Percentiles rank a stretch among this genome's conserved stretches.
phyloP scores from a whole-genome alignment of 2,888 invertebrate species.

The Camponotus fellah region DNA sequence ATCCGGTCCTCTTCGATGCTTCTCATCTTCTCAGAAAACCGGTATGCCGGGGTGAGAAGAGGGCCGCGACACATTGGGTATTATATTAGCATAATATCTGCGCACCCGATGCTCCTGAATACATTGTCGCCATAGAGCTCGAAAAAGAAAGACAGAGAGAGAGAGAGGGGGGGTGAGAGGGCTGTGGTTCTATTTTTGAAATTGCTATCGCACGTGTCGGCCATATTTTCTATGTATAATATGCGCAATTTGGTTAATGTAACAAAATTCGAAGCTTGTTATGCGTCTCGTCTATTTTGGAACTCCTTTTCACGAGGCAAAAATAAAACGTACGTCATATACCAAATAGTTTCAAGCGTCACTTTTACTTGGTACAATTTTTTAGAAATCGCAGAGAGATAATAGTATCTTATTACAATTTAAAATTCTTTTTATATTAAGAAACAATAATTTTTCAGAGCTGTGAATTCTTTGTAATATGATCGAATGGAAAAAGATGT shows the following conservation, averaged over 20 bases:
- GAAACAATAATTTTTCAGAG: neutral
- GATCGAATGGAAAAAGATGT: neutral
- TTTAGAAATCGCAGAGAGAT: neutral
- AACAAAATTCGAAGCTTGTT: neutral
- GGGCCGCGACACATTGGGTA: constrained; percentile 50
- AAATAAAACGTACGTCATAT: neutral
- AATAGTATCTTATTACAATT: neutral
- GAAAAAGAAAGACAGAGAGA: constrained; percentile 20
- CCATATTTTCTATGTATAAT: constrained; percentile 54
- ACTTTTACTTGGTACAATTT: neutral
- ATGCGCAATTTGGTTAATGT: neutral
- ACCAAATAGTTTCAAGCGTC: neutral
- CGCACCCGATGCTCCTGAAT: constrained; percentile 71
- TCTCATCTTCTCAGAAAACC: constrained; percentile 46
- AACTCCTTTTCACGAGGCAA: neutral
- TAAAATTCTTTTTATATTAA: constrained; percentile 8
- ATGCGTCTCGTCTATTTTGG: neutral
- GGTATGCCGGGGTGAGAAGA: constrained; percentile 53
- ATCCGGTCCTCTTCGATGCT: neutral
- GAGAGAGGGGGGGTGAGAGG: constrained; percentile 4
- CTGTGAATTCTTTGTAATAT: neutral
- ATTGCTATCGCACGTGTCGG: constrained; percentile 36
- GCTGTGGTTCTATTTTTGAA: constrained; percentile 57
- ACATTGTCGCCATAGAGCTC: constrained; percentile 59
- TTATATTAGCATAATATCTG: constrained; percentile 77